These are phyloP conservation scores for Goniozus legneri DNA, from an alignment of 1,140 invertebrate species.

Conservation along the genomic window DNA sequence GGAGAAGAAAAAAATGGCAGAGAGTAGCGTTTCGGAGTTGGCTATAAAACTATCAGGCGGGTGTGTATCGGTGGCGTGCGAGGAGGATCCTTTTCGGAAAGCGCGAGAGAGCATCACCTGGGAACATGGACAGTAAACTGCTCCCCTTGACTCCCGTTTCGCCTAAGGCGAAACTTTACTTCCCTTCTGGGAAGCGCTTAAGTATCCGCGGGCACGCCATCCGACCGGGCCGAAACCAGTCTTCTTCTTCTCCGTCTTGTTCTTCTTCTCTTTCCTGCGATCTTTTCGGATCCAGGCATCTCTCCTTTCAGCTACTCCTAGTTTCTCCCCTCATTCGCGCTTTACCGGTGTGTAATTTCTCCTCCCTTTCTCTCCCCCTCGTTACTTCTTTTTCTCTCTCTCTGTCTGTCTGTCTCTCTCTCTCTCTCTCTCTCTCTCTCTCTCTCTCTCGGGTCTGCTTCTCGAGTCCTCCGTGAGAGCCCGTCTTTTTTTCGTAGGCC, in stretches of 20 bases:
- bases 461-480: slow-evolving; percentile 22
- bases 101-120: slow-evolving; percentile 32
- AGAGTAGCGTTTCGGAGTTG: background rate
- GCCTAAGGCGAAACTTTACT: slow-evolving; percentile 33
- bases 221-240: slow-evolving; percentile 39
- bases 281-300: no score
- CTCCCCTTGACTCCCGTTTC: slow-evolving; percentile 36
- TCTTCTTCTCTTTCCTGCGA: slow-evolving; percentile 23
- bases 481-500: slow-evolving; percentile 21
- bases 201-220: slow-evolving; percentile 47
- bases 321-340: no score
- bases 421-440: slow-evolving; percentile 3
- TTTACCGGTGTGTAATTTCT: no score
- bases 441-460: no score
- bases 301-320: no score
- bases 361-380: slow-evolving; percentile 2
- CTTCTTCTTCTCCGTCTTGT: slow-evolving; percentile 18
- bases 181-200: slow-evolving; percentile 47
- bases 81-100: slow-evolving; percentile 31
- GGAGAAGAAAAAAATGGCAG: background rate
- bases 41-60: background rate
- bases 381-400: background rate
- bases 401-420: background rate
- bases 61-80: slow-evolving; percentile 19
- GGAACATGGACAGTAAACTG: slow-evolving; percentile 19